Base-by-base conservation (phyloP, 2,113 vertebrate species). In the Nycticryphes semicollaris region DNA sequence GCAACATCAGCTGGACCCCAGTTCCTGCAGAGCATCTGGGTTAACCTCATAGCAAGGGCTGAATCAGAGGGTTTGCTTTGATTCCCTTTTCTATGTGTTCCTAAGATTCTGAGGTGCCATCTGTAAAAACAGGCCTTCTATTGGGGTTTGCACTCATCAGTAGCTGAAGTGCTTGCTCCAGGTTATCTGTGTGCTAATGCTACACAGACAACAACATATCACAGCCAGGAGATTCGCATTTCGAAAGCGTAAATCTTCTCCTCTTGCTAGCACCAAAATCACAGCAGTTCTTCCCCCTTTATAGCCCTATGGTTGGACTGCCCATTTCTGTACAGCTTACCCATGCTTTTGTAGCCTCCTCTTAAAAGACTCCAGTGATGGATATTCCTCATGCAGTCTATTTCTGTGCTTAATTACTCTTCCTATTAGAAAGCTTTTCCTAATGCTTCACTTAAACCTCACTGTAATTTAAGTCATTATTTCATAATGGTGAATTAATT, bases 391-490 rank as follows among this genome's bases (percentile, higher is more conserved):
- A 56, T 24, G 53, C 39, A 82, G 45, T 48, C 70, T 91, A 60
- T 68, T 95, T 95, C 69, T 81, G 39, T 56, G 80, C 57, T 94
- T 93, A 96, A 95, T 92, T 96, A 92, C 43, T 91, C 62, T 64
- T 93, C 47, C 69, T 89, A 78, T 96, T 87, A 94, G 60, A 87
- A 92, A 95, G 66, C 89, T 94, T 92, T 91, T 92, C 60, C 84
- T 82, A 92, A 81, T 82, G 53, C 66, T 47, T 87, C 75, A 92
- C 33, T 84, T 94, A 91, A 95, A 87, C 45, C 35, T 84, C 48
- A 53, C 33, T 79, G 69, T 87, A 94, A 95, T 87, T 82, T 82
- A 89, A 94, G 41, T 39, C 41, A 75, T 89, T 91, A 95, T 87
- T 94, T 82, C 43, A 84, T 91, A 59, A 79, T 11, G 35, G 33